Conservation (phyloP, 2,888 invertebrate genomes). For the Macaria liturata region DNA sequence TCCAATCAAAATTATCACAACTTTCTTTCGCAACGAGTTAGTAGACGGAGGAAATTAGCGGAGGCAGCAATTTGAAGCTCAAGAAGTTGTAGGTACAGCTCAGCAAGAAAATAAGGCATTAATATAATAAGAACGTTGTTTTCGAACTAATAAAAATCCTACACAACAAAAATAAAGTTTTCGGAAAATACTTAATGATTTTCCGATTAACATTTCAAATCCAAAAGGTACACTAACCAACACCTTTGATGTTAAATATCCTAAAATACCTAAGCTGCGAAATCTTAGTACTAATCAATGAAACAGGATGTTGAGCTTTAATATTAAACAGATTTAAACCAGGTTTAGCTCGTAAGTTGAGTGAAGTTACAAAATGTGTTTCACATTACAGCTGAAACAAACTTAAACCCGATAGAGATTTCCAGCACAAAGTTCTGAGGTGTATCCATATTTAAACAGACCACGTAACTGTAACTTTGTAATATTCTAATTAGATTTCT, state of each 20-base stretch:
- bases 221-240: too few relatives aligned
- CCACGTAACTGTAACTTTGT: conserved; percentile 28
- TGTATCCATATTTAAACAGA: conserved; percentile 37
- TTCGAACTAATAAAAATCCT: too few relatives aligned
- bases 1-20: conserved; percentile 22
- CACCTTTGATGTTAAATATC: too few relatives aligned
- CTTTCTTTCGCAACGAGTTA: conserved; percentile 20
- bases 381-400: conserved; percentile 30
- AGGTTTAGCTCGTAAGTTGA: neutral
- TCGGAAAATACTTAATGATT: too few relatives aligned
- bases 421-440: conserved; percentile 33
- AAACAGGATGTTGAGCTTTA: too few relatives aligned
- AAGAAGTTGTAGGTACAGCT: too few relatives aligned
- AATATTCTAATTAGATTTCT: conserved; percentile 22
- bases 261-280: too few relatives aligned
- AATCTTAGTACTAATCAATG: too few relatives aligned
- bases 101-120: too few relatives aligned
- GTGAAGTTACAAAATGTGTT: conserved; percentile 35
- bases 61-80: conserved; percentile 8
- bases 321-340: neutral
- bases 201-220: too few relatives aligned
- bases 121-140: too few relatives aligned
- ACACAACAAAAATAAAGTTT: too few relatives aligned
- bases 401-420: conserved; percentile 35
- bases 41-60: conserved; percentile 16